These are phyloP conservation scores for Enteromius viviparus DNA, from an alignment of 2,797 vertebrate genomes.

Conservation along the genomic window DNA sequence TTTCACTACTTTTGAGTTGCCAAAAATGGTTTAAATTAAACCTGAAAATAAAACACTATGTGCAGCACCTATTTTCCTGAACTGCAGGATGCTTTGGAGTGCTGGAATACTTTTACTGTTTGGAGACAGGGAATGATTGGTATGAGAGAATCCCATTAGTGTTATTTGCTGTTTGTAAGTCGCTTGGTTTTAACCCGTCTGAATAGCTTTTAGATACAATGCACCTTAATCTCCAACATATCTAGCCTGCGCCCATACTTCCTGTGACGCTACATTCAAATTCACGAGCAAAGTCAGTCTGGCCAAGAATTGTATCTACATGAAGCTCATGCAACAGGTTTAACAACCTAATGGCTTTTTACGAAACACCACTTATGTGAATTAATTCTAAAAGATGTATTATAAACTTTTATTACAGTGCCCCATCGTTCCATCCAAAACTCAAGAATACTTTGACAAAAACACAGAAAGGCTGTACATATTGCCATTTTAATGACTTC, in stretches of 20 bases:
- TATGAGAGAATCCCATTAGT: neutral
- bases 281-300: too few relatives aligned
- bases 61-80: too few relatives aligned
- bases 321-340: neutral
- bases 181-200: neutral
- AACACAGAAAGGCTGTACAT: neutral
- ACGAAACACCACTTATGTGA: neutral
- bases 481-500: constrained; percentile 2
- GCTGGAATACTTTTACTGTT: too few relatives aligned
- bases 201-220: too few relatives aligned
- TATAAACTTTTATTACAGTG: neutral
- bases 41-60: too few relatives aligned
- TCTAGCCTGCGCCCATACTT: neutral
- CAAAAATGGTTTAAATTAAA: too few relatives aligned
- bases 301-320: neutral
- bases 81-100: too few relatives aligned
- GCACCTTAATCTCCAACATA: too few relatives aligned
- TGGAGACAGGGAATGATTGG: neutral
- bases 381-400: neutral
- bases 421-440: neutral
- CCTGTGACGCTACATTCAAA: too few relatives aligned
- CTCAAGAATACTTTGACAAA: neutral
- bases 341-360: neutral
- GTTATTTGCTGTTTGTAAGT: too few relatives aligned
- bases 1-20: too few relatives aligned